Evolutionary conservation across 2,797 vertebrate genomes (phyloP).

Genomic region (Neosilurus mollespiculum): DNA sequence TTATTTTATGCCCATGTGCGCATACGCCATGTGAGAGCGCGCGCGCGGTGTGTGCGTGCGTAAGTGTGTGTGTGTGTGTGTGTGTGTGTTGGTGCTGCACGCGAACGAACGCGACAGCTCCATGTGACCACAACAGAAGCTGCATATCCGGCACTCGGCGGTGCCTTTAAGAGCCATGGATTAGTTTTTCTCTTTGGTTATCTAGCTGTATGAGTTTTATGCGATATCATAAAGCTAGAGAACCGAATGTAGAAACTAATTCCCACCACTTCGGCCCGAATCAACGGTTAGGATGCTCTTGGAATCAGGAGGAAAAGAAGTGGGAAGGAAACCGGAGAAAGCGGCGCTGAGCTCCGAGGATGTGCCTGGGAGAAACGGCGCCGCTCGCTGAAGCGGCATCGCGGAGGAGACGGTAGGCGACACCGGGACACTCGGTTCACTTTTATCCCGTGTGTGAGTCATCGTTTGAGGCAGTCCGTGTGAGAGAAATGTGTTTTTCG

Average conservation of each 20-base stretch:
- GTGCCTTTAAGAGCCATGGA: conserved; percentile 81
- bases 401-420: conserved; percentile 51
- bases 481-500: conserved; percentile 17
- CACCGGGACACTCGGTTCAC: conserved; percentile 3
- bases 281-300: conserved; percentile 54
- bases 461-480: conserved; percentile 20
- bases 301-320: conserved; percentile 53
- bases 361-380: conserved; percentile 47
- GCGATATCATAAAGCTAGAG: conserved; percentile 98
- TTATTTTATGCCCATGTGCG: conserved; percentile 36
- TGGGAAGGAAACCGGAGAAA: conserved; percentile 45
- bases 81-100: conserved; percentile 49
- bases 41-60: conserved; percentile 8
- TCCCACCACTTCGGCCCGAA: conserved; percentile 69
- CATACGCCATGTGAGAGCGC: conserved; percentile 17
- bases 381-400: conserved; percentile 61
- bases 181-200: conserved; percentile 81
- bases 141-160: conserved; percentile 67
- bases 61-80: conserved; percentile 22
- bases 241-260: conserved; percentile 96
- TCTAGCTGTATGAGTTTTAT: conserved; percentile 85
- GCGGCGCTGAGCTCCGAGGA: conserved; percentile 62
- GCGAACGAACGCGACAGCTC: conserved; percentile 72
- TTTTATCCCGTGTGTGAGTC: conserved; percentile 20
- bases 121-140: conserved; percentile 81